A percentile compares a stretch with the other conserved stretches of the same genome.
Conservation (phyloP, 30 jellyfish, hydroid and myxozoan genomes). For the Haliclystus octoradiatus region DNA sequence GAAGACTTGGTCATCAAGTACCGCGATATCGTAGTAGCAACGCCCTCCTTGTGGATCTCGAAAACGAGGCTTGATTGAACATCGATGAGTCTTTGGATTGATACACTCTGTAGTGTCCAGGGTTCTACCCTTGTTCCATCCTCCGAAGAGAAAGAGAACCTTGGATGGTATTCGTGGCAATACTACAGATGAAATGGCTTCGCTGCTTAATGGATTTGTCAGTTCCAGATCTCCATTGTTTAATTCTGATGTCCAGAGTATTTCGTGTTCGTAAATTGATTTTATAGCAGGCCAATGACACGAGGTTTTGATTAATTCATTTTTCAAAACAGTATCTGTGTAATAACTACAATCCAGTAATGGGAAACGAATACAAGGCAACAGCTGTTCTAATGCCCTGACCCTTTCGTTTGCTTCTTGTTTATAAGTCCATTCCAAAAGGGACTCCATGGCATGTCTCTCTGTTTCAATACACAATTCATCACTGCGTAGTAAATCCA, state of each 20-base stretch:
- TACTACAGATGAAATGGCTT: constrained; percentile 25
- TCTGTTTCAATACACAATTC: constrained; percentile 51
- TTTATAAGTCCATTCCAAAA: constrained; percentile 42
- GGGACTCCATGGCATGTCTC: constrained; percentile 34
- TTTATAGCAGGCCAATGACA: constrained; percentile 8
- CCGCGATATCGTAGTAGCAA: constrained; percentile 58
- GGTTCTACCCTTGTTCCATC: constrained; percentile 81
- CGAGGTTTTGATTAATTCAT: constrained; percentile 4
- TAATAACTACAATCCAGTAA: constrained; percentile 28
- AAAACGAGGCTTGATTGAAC: constrained; percentile 27
- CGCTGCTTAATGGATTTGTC: constrained; percentile 2
- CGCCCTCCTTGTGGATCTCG: constrained; percentile 58
- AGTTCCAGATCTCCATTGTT: constrained; percentile 15
- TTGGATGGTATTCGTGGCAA: constrained; percentile 53
- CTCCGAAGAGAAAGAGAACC: constrained; percentile 42
- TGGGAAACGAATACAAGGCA: constrained; percentile 44
- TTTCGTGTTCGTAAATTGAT: constrained; percentile 16
- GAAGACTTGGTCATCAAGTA: not conserved
- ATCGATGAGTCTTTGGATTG: constrained; percentile 35
- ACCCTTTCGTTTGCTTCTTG: constrained; percentile 31
- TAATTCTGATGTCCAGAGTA: not conserved
- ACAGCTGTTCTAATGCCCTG: constrained; percentile 18
- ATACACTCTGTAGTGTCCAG: constrained; percentile 50
- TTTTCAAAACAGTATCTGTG: constrained; percentile 17
- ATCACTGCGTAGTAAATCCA: constrained; percentile 16